Evolutionary conservation across 2,113 vertebrate genomes (phyloP).

Genomic region (Gobius niger): DNA sequence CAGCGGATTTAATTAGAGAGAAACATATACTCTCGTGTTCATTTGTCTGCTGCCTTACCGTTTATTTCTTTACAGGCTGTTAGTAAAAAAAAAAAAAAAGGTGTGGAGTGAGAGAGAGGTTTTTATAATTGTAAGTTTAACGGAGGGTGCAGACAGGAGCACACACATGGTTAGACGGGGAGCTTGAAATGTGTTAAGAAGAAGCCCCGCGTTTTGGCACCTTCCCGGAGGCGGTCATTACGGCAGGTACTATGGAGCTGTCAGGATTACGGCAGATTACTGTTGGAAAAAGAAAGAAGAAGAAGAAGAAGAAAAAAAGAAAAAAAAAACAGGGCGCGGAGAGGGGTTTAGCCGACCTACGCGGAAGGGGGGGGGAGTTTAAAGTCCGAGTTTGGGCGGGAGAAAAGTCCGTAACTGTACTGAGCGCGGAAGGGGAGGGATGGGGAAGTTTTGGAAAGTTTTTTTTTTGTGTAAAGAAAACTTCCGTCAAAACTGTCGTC

Average conservation of each 20-base stretch:
- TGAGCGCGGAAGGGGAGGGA: too few relatives aligned
- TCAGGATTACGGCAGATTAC: conserved; percentile 63
- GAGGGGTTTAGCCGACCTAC: too few relatives aligned
- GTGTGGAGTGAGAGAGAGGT: conserved; percentile 42
- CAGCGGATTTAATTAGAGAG: conserved; percentile 82
- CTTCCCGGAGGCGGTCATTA: conserved; percentile 69
- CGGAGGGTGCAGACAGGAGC: conserved; percentile 65
- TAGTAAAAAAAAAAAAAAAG: conserved; percentile 33
- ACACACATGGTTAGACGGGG: conserved; percentile 54
- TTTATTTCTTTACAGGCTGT: conserved; percentile 75
- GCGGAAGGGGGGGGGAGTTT: too few relatives aligned
- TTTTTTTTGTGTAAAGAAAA: too few relatives aligned
- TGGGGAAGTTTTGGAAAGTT: too few relatives aligned
- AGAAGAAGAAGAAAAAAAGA: conserved; percentile 53
- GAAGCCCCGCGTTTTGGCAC: conserved; percentile 65
- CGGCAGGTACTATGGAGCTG: conserved; percentile 68
- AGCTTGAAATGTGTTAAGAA: conserved; percentile 72
- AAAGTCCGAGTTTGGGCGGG: too few relatives aligned
- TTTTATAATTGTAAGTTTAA: conserved; percentile 78
- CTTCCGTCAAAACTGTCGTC: too few relatives aligned
- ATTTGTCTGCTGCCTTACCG: conserved; percentile 77
- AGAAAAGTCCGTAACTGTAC: too few relatives aligned
- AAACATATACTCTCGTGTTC: conserved; percentile 82
- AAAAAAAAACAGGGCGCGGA: conserved; percentile 42
- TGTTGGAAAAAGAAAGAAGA: conserved; percentile 16